Conservation (phyloP, 2,113 vertebrate species). For the Polypterus senegalus region DNA sequence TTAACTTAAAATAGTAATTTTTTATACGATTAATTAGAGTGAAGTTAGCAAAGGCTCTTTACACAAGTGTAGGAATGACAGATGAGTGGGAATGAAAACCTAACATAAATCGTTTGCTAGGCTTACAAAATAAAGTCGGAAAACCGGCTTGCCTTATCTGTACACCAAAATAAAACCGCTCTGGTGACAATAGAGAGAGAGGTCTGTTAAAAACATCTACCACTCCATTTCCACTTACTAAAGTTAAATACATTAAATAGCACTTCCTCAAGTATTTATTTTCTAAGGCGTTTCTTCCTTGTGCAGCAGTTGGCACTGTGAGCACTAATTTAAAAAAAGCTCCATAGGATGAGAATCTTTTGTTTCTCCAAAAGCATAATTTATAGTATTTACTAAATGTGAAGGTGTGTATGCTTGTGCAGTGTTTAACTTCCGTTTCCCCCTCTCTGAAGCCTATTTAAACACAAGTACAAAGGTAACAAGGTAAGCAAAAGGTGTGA, state of each 20-base stretch:
- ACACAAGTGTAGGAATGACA: no score
- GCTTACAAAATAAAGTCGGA: no score
- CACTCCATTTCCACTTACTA: neutral
- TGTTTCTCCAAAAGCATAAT: conserved; percentile 31
- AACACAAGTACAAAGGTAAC: no score
- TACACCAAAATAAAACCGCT: no score
- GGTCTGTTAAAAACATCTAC: neutral
- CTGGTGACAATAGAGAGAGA: no score
- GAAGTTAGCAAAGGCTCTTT: no score
- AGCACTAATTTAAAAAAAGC: conserved; percentile 51
- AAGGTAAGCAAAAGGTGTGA: no score
- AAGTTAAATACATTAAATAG: conserved; percentile 41
- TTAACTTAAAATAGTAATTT: no score
- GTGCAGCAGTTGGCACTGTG: conserved; percentile 33
- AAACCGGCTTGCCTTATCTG: no score
- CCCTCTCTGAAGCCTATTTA: neutral
- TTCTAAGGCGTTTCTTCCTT: conserved; percentile 48
- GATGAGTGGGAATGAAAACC: no score
- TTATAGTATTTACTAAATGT: conserved; percentile 11
- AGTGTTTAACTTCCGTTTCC: neutral
- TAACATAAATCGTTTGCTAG: no score
- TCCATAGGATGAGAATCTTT: conserved; percentile 30
- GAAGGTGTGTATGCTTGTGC: neutral
- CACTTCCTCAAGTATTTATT: conserved; percentile 51
- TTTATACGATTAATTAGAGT: no score